phyloP scores from a whole-genome alignment of 2,888 invertebrate species.

The Onthophagus sagittarius region DNA sequence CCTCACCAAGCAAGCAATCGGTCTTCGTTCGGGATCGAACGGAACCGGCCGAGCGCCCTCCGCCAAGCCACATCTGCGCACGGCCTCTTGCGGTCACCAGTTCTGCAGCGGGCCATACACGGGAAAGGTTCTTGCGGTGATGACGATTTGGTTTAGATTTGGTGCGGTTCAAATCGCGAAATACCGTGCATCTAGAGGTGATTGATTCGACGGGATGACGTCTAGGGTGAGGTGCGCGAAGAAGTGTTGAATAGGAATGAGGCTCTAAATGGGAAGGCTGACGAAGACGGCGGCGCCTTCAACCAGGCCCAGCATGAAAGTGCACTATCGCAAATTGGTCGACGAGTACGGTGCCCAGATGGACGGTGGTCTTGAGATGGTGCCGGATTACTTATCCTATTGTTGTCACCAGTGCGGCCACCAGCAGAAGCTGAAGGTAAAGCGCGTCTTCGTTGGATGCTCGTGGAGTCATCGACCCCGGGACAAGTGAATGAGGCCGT shows the following conservation, averaged over 20 bases:
- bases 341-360: slow-evolving; percentile 50
- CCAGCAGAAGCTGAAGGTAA: slow-evolving; percentile 58
- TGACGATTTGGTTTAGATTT: neutral
- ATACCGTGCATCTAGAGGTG: slow-evolving; percentile 3
- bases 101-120: neutral
- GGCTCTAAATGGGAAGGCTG: slow-evolving; percentile 51
- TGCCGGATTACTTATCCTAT: slow-evolving; percentile 57
- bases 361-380: slow-evolving; percentile 49
- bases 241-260: slow-evolving; percentile 13
- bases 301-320: slow-evolving; percentile 52
- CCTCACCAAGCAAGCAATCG: neutral
- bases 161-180: slow-evolving; percentile 15
- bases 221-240: slow-evolving; percentile 18
- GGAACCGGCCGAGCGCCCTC: neutral
- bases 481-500: slow-evolving; percentile 2
- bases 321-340: slow-evolving; percentile 57
- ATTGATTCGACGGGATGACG: neutral
- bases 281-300: slow-evolving; percentile 45
- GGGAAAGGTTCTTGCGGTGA: neutral
- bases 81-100: slow-evolving; percentile 4
- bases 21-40: neutral
- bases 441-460: neutral
- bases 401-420: slow-evolving; percentile 60
- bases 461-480: slow-evolving; percentile 3
- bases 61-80: neutral